Percentiles rank a stretch among this genome's conserved stretches.
These are phyloP conservation scores for Cotesia glomerata DNA, from an alignment of 1,140 invertebrate species.

Conservation along the genomic window DNA sequence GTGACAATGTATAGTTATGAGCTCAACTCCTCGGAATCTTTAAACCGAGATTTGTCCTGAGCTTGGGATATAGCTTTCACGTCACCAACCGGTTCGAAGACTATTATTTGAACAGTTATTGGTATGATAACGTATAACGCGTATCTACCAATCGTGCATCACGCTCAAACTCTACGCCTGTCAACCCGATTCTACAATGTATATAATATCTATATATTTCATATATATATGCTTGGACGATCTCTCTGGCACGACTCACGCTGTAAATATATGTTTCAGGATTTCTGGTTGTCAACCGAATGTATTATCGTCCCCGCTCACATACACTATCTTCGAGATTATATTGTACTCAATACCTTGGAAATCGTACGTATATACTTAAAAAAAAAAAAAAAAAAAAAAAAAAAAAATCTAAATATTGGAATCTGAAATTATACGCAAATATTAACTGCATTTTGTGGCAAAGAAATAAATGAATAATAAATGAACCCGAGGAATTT, in stretches of 20 bases:
- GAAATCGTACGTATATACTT: neutral
- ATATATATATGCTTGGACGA: conserved; percentile 24
- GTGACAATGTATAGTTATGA: conserved; percentile 5
- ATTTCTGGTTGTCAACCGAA: conserved; percentile 51
- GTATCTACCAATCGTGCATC: conserved; percentile 53
- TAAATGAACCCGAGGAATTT: no score
- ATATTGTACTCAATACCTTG: neutral
- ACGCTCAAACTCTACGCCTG: conserved; percentile 53
- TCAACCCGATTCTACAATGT: conserved; percentile 46
- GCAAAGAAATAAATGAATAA: no score
- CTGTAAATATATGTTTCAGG: conserved; percentile 54
- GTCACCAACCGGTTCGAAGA: conserved; percentile 30
- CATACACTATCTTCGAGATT: conserved; percentile 17
- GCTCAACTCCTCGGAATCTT: neutral
- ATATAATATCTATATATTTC: neutral
- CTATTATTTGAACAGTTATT: conserved; percentile 58
- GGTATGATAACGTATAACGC: conserved; percentile 54
- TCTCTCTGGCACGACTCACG: conserved; percentile 33
- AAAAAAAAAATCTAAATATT: neutral
- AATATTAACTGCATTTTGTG: neutral
- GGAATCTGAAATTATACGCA: neutral
- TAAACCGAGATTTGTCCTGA: conserved; percentile 8
- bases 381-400: neutral
- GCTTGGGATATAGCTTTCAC: neutral
- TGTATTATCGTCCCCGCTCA: conserved; percentile 40